Percentiles rank a stretch among this genome's conserved stretches.
These are phyloP conservation scores for Fulmarus glacialis DNA, from an alignment of 2,113 vertebrate species.

Conservation along the genomic window DNA sequence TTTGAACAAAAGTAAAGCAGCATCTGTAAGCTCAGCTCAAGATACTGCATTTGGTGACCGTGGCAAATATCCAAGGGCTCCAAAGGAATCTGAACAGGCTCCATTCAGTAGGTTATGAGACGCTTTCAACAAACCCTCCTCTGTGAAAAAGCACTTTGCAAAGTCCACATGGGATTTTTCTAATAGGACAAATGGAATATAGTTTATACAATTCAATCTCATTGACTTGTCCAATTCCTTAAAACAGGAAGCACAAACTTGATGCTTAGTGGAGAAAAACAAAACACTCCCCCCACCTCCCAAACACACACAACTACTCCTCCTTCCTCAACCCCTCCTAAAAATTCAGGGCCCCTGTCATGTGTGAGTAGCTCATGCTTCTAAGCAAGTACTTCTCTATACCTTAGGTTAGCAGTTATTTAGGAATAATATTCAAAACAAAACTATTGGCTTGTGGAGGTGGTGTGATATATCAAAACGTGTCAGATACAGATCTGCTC, in stretches of 20 bases:
- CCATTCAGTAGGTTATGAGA: neutral
- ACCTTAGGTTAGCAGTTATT: neutral
- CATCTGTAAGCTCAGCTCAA: neutral
- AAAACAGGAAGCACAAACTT: neutral
- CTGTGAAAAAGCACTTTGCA: neutral
- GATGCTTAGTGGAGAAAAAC: neutral
- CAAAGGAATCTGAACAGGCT: neutral
- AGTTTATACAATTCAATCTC: neutral
- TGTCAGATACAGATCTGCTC: neutral
- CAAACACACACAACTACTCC: neutral
- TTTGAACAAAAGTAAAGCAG: neutral
- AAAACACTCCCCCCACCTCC: neutral
- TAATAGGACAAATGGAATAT: neutral
- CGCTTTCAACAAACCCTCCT: neutral
- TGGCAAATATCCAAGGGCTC: neutral
- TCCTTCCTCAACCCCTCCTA: neutral
- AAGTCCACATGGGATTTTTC: neutral
- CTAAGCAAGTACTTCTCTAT: neutral
- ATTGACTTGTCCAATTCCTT: neutral
- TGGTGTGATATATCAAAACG: neutral
- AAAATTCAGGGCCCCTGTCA: neutral
- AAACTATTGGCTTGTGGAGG: neutral
- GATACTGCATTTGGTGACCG: neutral
- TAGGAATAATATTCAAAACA: neutral
- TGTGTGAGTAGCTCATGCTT: neutral